Evolutionary conservation across 2,113 vertebrate species (phyloP).

Genomic region (Tragelaphus imberbis): DNA sequence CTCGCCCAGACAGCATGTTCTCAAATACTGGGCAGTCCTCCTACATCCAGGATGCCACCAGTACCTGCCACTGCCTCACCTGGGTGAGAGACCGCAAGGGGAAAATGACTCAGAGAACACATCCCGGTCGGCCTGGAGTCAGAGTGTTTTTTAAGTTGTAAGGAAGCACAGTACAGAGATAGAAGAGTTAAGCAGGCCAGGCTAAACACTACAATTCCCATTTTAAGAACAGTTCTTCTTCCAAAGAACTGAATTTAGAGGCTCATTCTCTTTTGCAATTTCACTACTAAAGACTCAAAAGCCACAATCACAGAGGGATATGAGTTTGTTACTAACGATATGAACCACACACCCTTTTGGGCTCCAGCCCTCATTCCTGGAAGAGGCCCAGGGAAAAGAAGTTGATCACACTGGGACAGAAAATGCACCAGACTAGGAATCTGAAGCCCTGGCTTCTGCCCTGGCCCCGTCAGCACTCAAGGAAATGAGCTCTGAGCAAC

Average conservation of each 20-base stretch:
- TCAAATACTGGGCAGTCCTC: background rate
- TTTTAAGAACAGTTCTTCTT: background rate
- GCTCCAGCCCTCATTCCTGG: background rate
- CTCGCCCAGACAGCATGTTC: background rate
- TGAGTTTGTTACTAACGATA: background rate
- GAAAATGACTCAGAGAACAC: slow-evolving; percentile 5
- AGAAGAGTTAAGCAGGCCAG: background rate
- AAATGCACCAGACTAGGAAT: background rate
- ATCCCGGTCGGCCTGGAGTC: background rate
- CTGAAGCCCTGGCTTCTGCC: background rate
- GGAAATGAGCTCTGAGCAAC: background rate
- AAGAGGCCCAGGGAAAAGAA: background rate
- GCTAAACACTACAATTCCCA: background rate
- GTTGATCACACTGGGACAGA: background rate
- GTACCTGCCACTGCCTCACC: background rate
- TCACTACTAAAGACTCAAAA: slow-evolving; percentile 31
- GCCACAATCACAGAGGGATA: background rate
- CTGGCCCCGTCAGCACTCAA: background rate
- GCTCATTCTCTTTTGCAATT: background rate
- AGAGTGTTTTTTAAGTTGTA: background rate
- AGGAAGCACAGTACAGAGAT: slow-evolving; percentile 20
- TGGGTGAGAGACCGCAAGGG: background rate
- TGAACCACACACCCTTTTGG: background rate
- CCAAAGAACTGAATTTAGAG: background rate
- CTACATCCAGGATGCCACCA: background rate